These are phyloP conservation scores for Drosophila rellima DNA, from an alignment of 2,888 invertebrate species.

Conservation along the genomic window DNA sequence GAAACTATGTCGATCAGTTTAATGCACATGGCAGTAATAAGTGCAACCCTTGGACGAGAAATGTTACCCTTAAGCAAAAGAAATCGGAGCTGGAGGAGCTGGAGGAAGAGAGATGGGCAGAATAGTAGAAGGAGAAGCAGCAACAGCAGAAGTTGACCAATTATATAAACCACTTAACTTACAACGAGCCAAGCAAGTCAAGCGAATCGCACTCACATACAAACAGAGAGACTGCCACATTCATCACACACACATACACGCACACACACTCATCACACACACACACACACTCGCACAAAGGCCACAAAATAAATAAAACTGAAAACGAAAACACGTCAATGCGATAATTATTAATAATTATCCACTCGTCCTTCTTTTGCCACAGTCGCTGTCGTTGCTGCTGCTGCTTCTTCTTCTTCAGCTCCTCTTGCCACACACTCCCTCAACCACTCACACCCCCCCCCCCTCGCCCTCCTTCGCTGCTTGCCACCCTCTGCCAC, in stretches of 20 bases:
- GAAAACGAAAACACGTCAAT: constrained; percentile 82
- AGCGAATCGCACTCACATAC: constrained; percentile 31
- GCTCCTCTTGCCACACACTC: constrained; percentile 12
- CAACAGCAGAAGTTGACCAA: constrained; percentile 71
- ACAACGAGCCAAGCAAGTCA: constrained; percentile 57
- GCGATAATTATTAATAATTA: constrained; percentile 82
- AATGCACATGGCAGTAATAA: too few species aligned
- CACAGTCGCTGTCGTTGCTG: constrained; percentile 13
- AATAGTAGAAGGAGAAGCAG: constrained; percentile 27
- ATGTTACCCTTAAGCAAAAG: constrained; percentile 40
- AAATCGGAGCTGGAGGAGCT: constrained; percentile 27
- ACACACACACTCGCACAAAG: constrained; percentile 18
- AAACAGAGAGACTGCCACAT: constrained; percentile 18
- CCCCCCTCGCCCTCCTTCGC: neutral
- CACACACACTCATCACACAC: constrained; percentile 10
- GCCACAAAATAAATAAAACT: constrained; percentile 53
- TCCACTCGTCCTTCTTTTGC: constrained; percentile 80
- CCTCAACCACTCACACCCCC: neutral
- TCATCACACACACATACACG: constrained; percentile 7
- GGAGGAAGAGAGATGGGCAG: neutral
- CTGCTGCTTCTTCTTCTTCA: constrained; percentile 8
- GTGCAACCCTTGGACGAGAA: constrained; percentile 33
- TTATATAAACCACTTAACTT: constrained; percentile 78
- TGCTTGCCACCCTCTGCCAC: constrained; percentile 21
- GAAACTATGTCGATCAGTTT: constrained; percentile 6